Conservation (phyloP, 2,888 invertebrate species). For the Dynastes hyllus region DNA sequence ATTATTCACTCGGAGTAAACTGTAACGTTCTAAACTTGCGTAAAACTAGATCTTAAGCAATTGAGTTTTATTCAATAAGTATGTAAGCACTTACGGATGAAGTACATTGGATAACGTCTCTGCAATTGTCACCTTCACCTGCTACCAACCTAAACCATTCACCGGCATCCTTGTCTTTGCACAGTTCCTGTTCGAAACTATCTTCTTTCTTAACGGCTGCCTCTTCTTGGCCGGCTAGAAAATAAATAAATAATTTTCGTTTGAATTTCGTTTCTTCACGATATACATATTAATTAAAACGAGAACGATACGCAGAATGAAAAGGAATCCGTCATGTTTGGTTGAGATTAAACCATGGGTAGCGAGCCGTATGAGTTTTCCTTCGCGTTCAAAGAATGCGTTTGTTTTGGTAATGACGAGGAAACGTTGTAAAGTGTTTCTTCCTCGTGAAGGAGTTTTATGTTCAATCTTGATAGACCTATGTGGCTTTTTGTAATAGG, state of each 20-base stretch:
- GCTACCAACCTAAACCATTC: conserved; percentile 95
- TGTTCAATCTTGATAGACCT: too few relatives aligned
- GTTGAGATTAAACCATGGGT: conserved; percentile 29
- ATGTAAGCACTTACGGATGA: conserved; percentile 81
- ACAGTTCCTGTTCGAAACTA: conserved; percentile 90
- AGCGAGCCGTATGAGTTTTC: conserved; percentile 32
- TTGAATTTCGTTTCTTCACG: too few relatives aligned
- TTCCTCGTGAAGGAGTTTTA: conserved; percentile 5
- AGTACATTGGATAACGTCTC: conserved; percentile 96
- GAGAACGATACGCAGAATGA: background rate
- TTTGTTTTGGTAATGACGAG: conserved; percentile 1
- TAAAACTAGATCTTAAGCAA: conserved; percentile 19
- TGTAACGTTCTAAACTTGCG: background rate
- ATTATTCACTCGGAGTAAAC: too few relatives aligned
- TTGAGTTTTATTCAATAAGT: background rate
- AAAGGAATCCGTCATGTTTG: background rate
- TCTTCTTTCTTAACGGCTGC: conserved; percentile 84
- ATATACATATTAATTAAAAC: background rate
- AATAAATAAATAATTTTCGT: background rate
- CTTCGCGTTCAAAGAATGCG: conserved; percentile 16
- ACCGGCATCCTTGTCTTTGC: conserved; percentile 95
- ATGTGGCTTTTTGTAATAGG: too few relatives aligned
- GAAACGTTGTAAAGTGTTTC: conserved; percentile 1
- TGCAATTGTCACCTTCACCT: conserved; percentile 93
- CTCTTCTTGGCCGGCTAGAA: conserved; percentile 70